Evolutionary conservation across 2,888 invertebrate genomes (phyloP).

Genomic region (Caenorhabditis parvicauda): DNA sequence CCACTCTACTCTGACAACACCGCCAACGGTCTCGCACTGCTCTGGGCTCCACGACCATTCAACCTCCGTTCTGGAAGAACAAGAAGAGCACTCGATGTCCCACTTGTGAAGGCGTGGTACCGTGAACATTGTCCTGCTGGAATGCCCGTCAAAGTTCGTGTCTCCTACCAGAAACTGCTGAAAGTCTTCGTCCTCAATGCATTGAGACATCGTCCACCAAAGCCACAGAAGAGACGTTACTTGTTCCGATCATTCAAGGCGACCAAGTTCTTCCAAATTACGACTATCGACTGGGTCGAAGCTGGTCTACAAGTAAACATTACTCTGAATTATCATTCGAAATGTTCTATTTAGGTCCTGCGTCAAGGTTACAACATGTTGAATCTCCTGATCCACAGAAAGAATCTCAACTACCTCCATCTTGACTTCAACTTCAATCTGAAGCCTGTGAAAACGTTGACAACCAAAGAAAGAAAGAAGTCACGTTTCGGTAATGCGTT

Average conservation of each 20-base stretch:
- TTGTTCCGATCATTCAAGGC: conserved; percentile 98
- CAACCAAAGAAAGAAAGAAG: conserved; percentile 98
- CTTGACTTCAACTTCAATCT: conserved; percentile 99
- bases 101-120: conserved; percentile 90
- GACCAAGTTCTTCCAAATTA: conserved; percentile 99
- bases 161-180: conserved; percentile 95
- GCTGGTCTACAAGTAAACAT: conserved; percentile 80
- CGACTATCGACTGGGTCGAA: conserved; percentile 98
- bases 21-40: conserved; percentile 74
- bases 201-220: conserved; percentile 92
- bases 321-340: conserved; percentile 1
- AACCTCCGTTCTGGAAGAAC: conserved; percentile 87
- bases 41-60: conserved; percentile 89
- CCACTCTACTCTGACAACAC: conserved; percentile 97
- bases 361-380: conserved; percentile 99
- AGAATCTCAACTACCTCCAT: conserved; percentile 98
- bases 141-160: conserved; percentile 91
- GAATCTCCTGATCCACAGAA: conserved; percentile 94
- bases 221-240: conserved; percentile 97
- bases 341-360: conserved; percentile 70
- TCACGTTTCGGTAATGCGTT: conserved; percentile 81
- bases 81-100: conserved; percentile 90
- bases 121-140: conserved; percentile 67
- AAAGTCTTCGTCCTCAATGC: conserved; percentile 98
- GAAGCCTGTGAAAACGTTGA: conserved; percentile 97